A percentile compares a stretch with the other conserved stretches of the same genome.
These are phyloP conservation scores for Bombus pyrosoma DNA, from an alignment of 1,140 invertebrate species.

Conservation along the genomic window DNA sequence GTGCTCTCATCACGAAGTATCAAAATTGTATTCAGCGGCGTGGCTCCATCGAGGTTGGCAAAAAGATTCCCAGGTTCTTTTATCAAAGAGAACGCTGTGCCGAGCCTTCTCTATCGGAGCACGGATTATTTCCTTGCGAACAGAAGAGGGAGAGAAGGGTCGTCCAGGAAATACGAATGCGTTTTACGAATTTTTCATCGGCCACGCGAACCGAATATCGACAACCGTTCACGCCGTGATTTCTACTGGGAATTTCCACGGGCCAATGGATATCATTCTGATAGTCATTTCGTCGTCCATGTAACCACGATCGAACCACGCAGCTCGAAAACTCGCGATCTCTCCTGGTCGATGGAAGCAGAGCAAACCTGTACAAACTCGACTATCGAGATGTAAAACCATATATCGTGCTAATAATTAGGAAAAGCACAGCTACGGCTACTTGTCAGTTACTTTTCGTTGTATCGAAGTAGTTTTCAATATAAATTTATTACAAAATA, in stretches of 20 bases:
- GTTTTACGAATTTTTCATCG: constrained; percentile 35
- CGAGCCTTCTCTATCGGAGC: not conserved
- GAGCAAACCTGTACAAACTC: not conserved
- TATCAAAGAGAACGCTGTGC: not conserved
- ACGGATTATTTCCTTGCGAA: not conserved
- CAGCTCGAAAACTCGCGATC: not conserved
- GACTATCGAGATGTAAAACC: not conserved
- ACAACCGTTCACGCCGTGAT: constrained; percentile 11
- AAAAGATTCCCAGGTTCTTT: not conserved
- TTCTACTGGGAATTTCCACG: constrained; percentile 39
- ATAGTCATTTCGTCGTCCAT: constrained; percentile 12
- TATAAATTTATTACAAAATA: no score
- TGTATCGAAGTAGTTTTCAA: no score
- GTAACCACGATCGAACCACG: not conserved
- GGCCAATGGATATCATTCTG: not conserved
- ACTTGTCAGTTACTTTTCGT: no score
- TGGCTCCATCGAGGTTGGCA: not conserved
- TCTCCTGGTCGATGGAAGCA: not conserved
- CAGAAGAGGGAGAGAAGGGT: not conserved
- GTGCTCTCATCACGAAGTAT: not conserved
- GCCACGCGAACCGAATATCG: not conserved
- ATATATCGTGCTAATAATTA: no score
- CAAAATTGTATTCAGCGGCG: not conserved
- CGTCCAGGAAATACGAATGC: not conserved
- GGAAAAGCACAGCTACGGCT: no score